Base-by-base conservation (phyloP, 1,140 invertebrate species). In the Araneus ventricosus region DNA sequence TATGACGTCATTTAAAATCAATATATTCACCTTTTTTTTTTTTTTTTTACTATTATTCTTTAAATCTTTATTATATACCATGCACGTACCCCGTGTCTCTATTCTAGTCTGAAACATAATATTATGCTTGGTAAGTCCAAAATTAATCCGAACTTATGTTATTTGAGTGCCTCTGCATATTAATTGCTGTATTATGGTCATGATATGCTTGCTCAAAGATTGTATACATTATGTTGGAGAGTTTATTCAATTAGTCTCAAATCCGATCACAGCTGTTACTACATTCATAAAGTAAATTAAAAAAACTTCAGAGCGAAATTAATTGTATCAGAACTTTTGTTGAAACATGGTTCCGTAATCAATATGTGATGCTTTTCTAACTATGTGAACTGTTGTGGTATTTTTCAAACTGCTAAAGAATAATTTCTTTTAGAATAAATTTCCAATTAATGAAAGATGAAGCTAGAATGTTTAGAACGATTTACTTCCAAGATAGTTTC, bases 41-140 rank as follows among this genome's bases (percentile, higher is more conserved):
- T 52, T 52, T 52, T 45, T 52, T 14, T 17, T 2, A 88, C 22
- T 67, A 37, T n/a, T 63, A n/a, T 88, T 39, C 8, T 67, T 70
- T n/a, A 70, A 41, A 52, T 52, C 34, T 52, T 22, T 14, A 52
- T 57, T 52, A 57, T 79, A 27, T 89, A 17, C 39, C 34, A 5
- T 57, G 20, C n/a, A n/a, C 34, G 4, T 30, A 39, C 41, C 70
- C 70, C 45, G 70, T 89, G 88, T 89, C 20, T 45, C 70, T 61
- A 79, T 79, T 89, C 67, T 89, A 89, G 63, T 79, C 70, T 79
- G 34, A 41, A 41, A 37, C 24, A 20, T 75, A 22, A n/a, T 75
- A 75, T 75, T 34, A 17, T 75, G 30, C 30, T 75, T 75, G 30
- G 2, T 4, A 75, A 34, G 70, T 75, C 41, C 6, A 61, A 61